Percentiles rank a stretch among this genome's conserved stretches.
Conservation (phyloP, 2,888 invertebrate genomes). For the Orthosia gracilis region DNA sequence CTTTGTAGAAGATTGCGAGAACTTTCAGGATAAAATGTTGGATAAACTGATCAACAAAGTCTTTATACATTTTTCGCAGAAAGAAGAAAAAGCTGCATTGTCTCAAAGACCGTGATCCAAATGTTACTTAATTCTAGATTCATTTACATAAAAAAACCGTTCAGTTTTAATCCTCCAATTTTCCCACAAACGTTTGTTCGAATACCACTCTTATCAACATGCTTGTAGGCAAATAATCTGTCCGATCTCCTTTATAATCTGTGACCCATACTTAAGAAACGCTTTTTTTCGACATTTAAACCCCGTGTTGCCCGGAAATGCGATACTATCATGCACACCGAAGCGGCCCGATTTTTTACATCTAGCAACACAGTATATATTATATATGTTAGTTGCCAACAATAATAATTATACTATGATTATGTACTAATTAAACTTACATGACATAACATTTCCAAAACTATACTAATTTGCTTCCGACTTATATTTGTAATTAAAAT, state of each 20-base stretch:
- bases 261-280: constrained; percentile 78
- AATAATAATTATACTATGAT: constrained; percentile 67
- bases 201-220: constrained; percentile 27
- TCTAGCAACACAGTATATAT: constrained; percentile 61
- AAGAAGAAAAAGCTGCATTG: neutral
- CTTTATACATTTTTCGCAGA: neutral
- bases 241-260: constrained; percentile 74
- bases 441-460: constrained; percentile 71
- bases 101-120: neutral
- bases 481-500: constrained; percentile 57
- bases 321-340: constrained; percentile 86
- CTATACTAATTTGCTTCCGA: constrained; percentile 53
- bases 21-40: constrained; percentile 14
- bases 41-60: constrained; percentile 6
- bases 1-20: constrained; percentile 29
- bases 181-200: constrained; percentile 4
- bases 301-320: constrained; percentile 85
- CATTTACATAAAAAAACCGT: constrained; percentile 36
- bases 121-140: constrained; percentile 2
- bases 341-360: constrained; percentile 78
- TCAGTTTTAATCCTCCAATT: constrained; percentile 6
- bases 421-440: constrained; percentile 73
- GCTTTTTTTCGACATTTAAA: constrained; percentile 83
- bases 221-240: constrained; percentile 54
- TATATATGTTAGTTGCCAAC: constrained; percentile 63